Percentiles rank a stretch among this genome's conserved stretches.
phyloP scores from a whole-genome alignment of 2,113 vertebrate genomes.

The Callopanchax toddi region DNA sequence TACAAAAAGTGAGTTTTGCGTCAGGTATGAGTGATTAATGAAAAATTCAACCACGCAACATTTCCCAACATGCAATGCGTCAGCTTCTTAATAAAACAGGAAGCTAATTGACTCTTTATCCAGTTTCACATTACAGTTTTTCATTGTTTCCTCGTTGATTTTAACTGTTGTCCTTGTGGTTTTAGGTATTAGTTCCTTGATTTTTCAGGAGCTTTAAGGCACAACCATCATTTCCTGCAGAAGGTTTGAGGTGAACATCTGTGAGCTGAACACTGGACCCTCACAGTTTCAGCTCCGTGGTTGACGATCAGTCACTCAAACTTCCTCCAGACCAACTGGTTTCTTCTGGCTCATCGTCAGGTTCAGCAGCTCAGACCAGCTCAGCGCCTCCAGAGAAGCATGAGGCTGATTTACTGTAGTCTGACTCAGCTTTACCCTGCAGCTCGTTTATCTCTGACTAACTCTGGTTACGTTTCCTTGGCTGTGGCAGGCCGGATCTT shows the following conservation, averaged over 20 bases:
- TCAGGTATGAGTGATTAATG: background rate
- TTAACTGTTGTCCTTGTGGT: background rate
- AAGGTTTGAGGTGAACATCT: background rate
- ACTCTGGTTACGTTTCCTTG: constrained; percentile 11
- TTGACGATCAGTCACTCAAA: no score
- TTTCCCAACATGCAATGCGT: background rate
- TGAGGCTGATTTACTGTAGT: background rate
- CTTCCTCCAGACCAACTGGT: background rate
- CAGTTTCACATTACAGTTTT: background rate
- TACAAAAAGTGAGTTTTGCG: background rate
- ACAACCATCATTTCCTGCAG: constrained; percentile 12
- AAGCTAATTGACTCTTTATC: background rate
- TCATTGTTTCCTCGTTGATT: background rate
- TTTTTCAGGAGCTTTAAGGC: constrained; percentile 32
- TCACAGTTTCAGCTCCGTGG: background rate
- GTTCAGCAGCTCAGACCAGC: constrained; percentile 5
- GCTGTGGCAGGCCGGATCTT: constrained; percentile 54
- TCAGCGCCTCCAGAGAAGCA: constrained; percentile 4
- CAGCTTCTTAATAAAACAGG: background rate
- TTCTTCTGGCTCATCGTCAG: background rate
- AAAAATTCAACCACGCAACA: background rate
- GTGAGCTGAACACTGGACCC: background rate
- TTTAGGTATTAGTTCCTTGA: background rate
- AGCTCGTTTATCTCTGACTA: background rate
- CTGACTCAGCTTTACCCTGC: constrained; percentile 14